Percentiles rank a stretch among this genome's conserved stretches.
phyloP scores from a whole-genome alignment of 2,888 invertebrate species.

The Oligia fasciuncula region DNA sequence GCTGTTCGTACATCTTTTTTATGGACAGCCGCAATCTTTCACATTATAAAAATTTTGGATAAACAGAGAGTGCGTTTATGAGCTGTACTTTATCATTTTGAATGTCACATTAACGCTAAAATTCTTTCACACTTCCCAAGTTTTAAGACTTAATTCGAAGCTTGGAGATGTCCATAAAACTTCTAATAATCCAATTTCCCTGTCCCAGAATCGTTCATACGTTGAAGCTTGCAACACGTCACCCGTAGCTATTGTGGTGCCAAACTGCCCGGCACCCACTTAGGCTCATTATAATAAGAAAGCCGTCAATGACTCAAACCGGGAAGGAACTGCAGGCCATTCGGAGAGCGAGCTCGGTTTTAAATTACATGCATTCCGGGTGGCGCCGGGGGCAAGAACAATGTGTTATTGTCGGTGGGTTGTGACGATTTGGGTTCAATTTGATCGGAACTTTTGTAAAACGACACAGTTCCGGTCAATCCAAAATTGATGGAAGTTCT shows the following conservation, averaged over 20 bases:
- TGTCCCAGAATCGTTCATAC: slow-evolving; percentile 6
- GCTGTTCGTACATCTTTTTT: slow-evolving; percentile 13
- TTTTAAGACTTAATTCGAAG: background rate
- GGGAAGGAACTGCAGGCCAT: slow-evolving; percentile 66
- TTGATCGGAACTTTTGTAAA: slow-evolving; percentile 4
- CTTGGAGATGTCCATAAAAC: slow-evolving; percentile 7
- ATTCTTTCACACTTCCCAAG: background rate
- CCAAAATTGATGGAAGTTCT: background rate
- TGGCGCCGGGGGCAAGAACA: slow-evolving; percentile 66
- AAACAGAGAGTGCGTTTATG: slow-evolving; percentile 13
- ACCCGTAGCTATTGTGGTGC: slow-evolving; percentile 68
- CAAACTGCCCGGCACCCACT: slow-evolving; percentile 67
- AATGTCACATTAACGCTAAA: slow-evolving; percentile 16
- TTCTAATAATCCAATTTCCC: slow-evolving; percentile 23
- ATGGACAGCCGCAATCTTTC: slow-evolving; percentile 19
- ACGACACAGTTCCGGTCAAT: background rate
- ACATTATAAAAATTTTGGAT: slow-evolving; percentile 17
- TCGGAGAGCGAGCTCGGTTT: slow-evolving; percentile 50
- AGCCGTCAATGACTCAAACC: slow-evolving; percentile 75
- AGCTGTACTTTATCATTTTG: slow-evolving; percentile 7
- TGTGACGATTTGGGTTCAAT: slow-evolving; percentile 33
- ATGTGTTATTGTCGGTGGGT: slow-evolving; percentile 42
- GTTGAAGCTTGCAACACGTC: slow-evolving; percentile 40
- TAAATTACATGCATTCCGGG: slow-evolving; percentile 64
- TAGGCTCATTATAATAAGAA: slow-evolving; percentile 75